These are phyloP conservation scores for Tipula vernalis DNA, from an alignment of 2,888 invertebrate species.

Conservation along the genomic window DNA sequence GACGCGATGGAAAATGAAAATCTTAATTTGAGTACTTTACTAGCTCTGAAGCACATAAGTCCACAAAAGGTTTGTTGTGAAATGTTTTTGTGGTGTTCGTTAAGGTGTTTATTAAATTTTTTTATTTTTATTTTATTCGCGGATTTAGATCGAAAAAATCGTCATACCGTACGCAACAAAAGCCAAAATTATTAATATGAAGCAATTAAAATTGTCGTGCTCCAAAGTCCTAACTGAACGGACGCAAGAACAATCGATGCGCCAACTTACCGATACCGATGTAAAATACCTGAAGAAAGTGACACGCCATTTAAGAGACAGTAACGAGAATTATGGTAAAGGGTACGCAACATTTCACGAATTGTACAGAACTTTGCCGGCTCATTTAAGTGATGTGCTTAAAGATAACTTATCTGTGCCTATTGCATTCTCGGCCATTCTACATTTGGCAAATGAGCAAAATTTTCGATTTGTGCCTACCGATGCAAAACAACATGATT, in stretches of 20 bases:
- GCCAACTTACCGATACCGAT: conserved; percentile 21
- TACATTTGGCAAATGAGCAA: conserved; percentile 77
- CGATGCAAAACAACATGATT: not conserved
- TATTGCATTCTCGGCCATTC: conserved; percentile 63
- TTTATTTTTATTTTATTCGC: conserved; percentile 19
- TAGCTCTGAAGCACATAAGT: conserved; percentile 23
- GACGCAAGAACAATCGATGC: not conserved
- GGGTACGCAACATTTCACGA: conserved; percentile 40
- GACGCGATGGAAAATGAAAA: conserved; percentile 20
- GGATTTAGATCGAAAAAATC: conserved; percentile 43
- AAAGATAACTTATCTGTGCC: conserved; percentile 62
- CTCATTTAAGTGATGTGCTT: conserved; percentile 39
- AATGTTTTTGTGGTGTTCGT: conserved; percentile 22
- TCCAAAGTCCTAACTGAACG: conserved; percentile 46
- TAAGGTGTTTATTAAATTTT: not conserved
- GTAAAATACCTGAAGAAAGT: conserved; percentile 24
- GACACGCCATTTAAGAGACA: conserved; percentile 18
- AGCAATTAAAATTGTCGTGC: conserved; percentile 62
- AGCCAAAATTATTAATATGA: conserved; percentile 80
- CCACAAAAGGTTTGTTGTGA: conserved; percentile 40
- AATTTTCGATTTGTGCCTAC: conserved; percentile 32
- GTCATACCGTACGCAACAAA: conserved; percentile 68
- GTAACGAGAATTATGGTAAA: conserved; percentile 29
- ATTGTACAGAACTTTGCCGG: conserved; percentile 46
- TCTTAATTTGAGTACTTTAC: conserved; percentile 10